phyloP scores from a whole-genome alignment of 2,888 invertebrate genomes.

The Agrilus cyanescens region DNA sequence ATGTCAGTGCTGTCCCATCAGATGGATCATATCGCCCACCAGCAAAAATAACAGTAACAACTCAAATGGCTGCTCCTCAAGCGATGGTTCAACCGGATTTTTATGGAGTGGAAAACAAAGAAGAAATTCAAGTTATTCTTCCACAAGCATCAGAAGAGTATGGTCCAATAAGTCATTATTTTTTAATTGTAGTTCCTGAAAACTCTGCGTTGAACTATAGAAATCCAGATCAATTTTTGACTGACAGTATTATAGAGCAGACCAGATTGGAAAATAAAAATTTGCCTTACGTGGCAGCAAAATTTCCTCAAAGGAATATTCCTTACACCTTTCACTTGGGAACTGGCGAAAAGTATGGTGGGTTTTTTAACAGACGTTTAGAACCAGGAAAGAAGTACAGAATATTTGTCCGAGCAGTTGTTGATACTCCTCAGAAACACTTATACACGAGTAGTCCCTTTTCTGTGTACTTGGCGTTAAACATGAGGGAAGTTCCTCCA shows the following conservation, averaged over 20 bases:
- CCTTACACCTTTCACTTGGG: constrained; percentile 88
- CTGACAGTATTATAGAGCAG: constrained; percentile 67
- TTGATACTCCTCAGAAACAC: constrained; percentile 89
- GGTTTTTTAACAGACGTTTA: constrained; percentile 76
- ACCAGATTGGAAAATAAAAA: constrained; percentile 60
- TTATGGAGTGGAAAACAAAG: constrained; percentile 76
- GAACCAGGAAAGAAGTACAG: constrained; percentile 68
- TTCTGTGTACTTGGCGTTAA: constrained; percentile 76
- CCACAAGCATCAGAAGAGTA: constrained; percentile 96
- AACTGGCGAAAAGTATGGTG: constrained; percentile 81
- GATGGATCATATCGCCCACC: constrained; percentile 75
- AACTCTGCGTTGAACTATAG: constrained; percentile 63
- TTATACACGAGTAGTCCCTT: constrained; percentile 89
- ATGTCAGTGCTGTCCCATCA: constrained; percentile 79
- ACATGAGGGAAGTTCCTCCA: constrained; percentile 68
- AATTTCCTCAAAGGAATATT: constrained; percentile 80
- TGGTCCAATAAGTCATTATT: constrained; percentile 95
- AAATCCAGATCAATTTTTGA: constrained; percentile 80
- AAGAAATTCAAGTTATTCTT: constrained; percentile 76
- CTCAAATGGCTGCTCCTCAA: constrained; percentile 92
- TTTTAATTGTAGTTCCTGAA: constrained; percentile 88
- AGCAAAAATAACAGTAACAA: constrained; percentile 84
- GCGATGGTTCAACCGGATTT: constrained; percentile 93
- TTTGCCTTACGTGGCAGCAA: constrained; percentile 88
- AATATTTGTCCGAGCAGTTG: constrained; percentile 88